These are phyloP conservation scores for Octopus sinensis DNA, from an alignment of 1,140 invertebrate species.

Conservation along the genomic window DNA sequence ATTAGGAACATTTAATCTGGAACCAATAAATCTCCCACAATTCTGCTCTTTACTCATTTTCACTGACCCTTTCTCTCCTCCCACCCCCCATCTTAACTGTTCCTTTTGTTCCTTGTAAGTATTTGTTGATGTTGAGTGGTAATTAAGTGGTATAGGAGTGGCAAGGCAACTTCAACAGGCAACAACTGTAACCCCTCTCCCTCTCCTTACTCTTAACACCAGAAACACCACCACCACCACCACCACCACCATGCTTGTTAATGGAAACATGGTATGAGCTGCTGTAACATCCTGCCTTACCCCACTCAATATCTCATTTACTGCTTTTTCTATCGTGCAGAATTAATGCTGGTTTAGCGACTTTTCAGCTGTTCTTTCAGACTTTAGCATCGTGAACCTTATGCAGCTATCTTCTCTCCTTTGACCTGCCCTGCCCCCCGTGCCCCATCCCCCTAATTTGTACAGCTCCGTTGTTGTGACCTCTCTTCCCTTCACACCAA, in stretches of 20 bases:
- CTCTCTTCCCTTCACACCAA: not conserved
- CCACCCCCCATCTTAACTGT: not conserved
- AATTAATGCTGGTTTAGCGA: constrained; percentile 12
- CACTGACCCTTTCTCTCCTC: not conserved
- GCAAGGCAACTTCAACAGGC: constrained; percentile 14
- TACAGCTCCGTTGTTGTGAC: not conserved
- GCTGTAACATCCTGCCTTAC: not conserved
- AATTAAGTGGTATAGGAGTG: constrained; percentile 13
- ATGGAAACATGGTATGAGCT: not conserved
- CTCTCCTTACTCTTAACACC: not conserved
- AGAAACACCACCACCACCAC: not conserved
- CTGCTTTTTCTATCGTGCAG: constrained; percentile 14
- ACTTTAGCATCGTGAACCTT: not conserved
- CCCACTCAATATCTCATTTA: constrained; percentile 8
- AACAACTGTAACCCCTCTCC: constrained; percentile 6
- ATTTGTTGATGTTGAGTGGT: not conserved
- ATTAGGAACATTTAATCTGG: not conserved
- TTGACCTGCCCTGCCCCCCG: too few species aligned
- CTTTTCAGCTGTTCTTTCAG: constrained; percentile 13
- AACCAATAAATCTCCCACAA: constrained; percentile 15
- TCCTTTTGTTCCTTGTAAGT: not conserved
- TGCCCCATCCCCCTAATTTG: too few species aligned
- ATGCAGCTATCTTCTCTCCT: too few species aligned
- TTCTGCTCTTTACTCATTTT: not conserved
- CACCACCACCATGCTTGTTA: too few species aligned